Conservation (phyloP, 2,888 invertebrate genomes). For the Limulus polyphemus region DNA sequence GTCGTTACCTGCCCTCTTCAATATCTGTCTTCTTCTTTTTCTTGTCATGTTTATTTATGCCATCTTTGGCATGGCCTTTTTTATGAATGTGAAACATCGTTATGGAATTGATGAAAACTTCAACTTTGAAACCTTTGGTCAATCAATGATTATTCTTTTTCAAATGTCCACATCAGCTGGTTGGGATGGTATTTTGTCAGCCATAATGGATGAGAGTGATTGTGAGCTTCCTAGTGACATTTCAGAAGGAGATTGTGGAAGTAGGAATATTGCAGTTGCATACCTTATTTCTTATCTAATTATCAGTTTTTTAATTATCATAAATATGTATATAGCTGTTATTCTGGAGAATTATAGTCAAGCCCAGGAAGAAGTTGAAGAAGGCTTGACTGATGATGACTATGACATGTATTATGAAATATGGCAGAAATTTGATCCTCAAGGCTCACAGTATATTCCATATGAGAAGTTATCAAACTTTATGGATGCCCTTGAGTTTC, state of each 20-base stretch:
- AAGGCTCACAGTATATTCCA: conserved; percentile 92
- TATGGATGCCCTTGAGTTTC: conserved; percentile 89
- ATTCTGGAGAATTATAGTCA: conserved; percentile 98
- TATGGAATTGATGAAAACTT: conserved; percentile 92
- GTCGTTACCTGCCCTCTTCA: conserved; percentile 96
- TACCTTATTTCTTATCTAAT: conserved; percentile 92
- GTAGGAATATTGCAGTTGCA: conserved; percentile 83
- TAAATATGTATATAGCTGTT: conserved; percentile 99
- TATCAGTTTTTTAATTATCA: conserved; percentile 95
- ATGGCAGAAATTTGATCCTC: conserved; percentile 98
- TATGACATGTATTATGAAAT: conserved; percentile 99
- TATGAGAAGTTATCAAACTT: conserved; percentile 90
- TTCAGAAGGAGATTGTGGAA: conserved; percentile 60
- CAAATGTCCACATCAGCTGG: conserved; percentile 96
- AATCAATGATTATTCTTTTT: conserved; percentile 95
- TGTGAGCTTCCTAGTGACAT: conserved; percentile 45
- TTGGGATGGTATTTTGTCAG: conserved; percentile 89
- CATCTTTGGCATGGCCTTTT: conserved; percentile 99
- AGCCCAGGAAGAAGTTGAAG: conserved; percentile 85
- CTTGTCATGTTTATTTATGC: conserved; percentile 99
- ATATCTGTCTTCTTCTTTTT: conserved; percentile 93
- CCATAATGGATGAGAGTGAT: conserved; percentile 88
- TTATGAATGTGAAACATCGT: conserved; percentile 92
- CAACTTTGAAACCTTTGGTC: conserved; percentile 96
- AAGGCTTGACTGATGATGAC: conserved; percentile 81